Evolutionary conservation across 2,113 vertebrate species (phyloP).

Genomic region (Gobiocypris rarus): DNA sequence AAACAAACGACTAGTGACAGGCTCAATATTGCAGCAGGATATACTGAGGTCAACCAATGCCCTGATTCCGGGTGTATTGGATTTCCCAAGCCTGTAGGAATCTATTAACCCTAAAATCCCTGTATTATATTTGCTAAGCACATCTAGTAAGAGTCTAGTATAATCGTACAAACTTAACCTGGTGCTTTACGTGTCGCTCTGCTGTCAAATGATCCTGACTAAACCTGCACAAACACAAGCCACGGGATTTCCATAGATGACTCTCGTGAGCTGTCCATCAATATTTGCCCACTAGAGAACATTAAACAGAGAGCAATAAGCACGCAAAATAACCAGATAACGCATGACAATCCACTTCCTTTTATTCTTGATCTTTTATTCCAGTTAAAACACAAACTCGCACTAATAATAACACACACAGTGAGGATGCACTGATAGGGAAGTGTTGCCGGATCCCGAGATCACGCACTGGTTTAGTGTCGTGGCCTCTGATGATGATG

Average conservation of each 20-base stretch:
- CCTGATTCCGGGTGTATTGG: not conserved
- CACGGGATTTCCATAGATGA: not conserved
- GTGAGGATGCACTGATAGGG: too few relatives aligned
- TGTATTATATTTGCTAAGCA: not conserved
- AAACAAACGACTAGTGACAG: not conserved
- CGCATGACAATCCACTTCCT: too few relatives aligned
- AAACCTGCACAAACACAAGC: not conserved
- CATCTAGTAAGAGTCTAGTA: too few relatives aligned
- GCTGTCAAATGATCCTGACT: not conserved
- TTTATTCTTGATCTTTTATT: too few relatives aligned
- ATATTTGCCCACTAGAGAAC: conserved; percentile 52
- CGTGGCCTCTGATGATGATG: too few relatives aligned
- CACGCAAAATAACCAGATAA: not conserved
- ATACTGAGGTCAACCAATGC: not conserved
- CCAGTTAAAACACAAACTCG: too few relatives aligned
- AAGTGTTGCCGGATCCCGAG: too few relatives aligned
- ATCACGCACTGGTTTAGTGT: too few relatives aligned
- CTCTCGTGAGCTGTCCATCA: conserved; percentile 41
- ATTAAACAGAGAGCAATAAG: conserved; percentile 27
- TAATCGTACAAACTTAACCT: not conserved
- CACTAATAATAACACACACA: too few relatives aligned
- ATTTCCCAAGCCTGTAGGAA: not conserved
- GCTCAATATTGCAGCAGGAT: not conserved
- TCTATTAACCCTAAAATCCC: not conserved
- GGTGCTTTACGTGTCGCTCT: not conserved